phyloP scores from a whole-genome alignment of 2,113 vertebrate genomes.

The Oreotrochilus melanogaster region DNA sequence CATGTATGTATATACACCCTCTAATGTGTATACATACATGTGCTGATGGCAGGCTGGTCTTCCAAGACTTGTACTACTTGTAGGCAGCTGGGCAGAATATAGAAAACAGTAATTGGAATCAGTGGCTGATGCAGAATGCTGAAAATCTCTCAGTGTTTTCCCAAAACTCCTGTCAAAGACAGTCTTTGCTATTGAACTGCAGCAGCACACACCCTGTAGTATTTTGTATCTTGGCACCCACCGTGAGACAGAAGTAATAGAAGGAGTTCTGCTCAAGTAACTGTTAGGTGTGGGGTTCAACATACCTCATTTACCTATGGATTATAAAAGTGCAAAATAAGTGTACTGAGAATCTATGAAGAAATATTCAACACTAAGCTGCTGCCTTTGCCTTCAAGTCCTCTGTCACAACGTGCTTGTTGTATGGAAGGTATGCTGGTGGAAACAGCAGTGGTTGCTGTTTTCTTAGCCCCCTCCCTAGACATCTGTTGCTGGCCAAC shows the following conservation, averaged over 20 bases:
- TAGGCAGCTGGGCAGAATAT: rapidly evolving
- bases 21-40: too few relatives aligned
- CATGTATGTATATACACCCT: rapidly evolving
- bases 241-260: not conserved
- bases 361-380: not conserved
- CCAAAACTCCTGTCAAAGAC: not conserved
- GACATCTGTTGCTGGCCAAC: too few relatives aligned
- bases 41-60: not conserved
- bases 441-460: not conserved
- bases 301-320: not conserved
- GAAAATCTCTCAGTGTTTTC: not conserved
- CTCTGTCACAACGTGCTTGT: not conserved
- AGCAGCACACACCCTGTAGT: not conserved
- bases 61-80: not conserved
- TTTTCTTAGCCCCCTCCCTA: not conserved
- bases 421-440: not conserved
- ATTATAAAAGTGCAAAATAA: not conserved
- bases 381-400: not conserved
- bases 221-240: not conserved
- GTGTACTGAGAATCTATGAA: not conserved
- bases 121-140: not conserved
- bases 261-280: not conserved
- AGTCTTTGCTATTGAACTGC: not conserved
- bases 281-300: not conserved
- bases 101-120: not conserved